phyloP scores from a whole-genome alignment of 2,797 vertebrate species.

The Streptopelia turtur region DNA sequence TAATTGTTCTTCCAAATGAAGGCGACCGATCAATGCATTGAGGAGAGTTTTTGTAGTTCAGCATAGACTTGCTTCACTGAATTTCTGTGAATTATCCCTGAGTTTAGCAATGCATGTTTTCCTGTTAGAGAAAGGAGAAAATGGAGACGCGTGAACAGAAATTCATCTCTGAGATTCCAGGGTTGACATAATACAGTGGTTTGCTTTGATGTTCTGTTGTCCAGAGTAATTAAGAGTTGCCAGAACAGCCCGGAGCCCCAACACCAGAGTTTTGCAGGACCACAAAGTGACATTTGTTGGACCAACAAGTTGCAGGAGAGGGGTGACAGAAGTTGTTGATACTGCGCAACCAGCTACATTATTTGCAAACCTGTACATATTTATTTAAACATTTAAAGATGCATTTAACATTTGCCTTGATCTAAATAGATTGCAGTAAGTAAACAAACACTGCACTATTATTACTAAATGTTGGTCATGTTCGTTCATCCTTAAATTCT shows the following conservation, averaged over 20 bases:
- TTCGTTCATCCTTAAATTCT: slow-evolving; percentile 13
- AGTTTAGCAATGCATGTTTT: rapidly evolving
- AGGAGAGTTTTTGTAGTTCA: not conserved
- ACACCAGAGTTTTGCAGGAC: not conserved
- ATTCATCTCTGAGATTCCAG: not conserved
- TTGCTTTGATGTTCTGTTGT: not conserved
- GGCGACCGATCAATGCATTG: not conserved
- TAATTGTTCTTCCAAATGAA: not conserved
- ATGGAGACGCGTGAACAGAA: rapidly evolving
- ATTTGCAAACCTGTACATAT: not conserved
- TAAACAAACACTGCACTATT: not conserved
- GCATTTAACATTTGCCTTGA: not conserved
- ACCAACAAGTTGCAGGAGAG: not conserved
- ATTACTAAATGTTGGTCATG: not conserved
- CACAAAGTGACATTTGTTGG: not conserved
- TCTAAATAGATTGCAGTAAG: not conserved
- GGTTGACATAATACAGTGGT: rapidly evolving
- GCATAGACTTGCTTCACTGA: not conserved
- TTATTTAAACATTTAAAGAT: not conserved
- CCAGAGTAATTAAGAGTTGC: not conserved
- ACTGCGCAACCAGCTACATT: not conserved
- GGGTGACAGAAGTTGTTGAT: not conserved
- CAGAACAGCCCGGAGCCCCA: not conserved
- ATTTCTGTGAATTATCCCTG: rapidly evolving
- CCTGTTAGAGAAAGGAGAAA: too few relatives aligned